Percentiles rank a stretch among this genome's conserved stretches.
These are phyloP conservation scores for Tenthredo livida DNA, from an alignment of 2,888 invertebrate genomes.

Conservation along the genomic window DNA sequence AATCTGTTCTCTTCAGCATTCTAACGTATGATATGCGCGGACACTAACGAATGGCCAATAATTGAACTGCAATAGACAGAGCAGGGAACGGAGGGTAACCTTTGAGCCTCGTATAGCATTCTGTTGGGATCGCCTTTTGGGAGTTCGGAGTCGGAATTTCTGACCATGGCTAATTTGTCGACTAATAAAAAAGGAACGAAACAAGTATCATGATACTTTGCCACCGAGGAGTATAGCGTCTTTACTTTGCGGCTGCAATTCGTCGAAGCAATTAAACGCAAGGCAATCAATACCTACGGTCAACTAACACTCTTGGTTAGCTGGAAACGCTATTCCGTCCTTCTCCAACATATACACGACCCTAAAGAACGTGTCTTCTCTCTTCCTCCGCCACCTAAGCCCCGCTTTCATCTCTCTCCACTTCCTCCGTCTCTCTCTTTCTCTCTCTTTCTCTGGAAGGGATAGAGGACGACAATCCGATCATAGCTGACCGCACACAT, in stretches of 20 bases:
- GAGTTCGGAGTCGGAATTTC: not conserved
- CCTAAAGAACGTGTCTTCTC: slow-evolving; percentile 53
- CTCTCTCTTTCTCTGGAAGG: slow-evolving; percentile 69
- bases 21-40: not conserved
- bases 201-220: slow-evolving; percentile 10
- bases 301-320: slow-evolving; percentile 52
- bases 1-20: not conserved
- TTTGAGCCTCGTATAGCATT: slow-evolving; percentile 62
- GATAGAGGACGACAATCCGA: slow-evolving; percentile 73
- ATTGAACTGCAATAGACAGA: slow-evolving; percentile 55
- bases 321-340: slow-evolving; percentile 49
- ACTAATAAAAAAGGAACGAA: not conserved
- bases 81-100: slow-evolving; percentile 63
- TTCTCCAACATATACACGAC: slow-evolving; percentile 57
- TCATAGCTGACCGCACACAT: slow-evolving; percentile 71
- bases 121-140: not conserved
- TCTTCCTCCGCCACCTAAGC: slow-evolving; percentile 11
- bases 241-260: slow-evolving; percentile 35
- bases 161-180: not conserved
- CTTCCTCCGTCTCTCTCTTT: not conserved
- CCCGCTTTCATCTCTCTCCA: slow-evolving; percentile 3
- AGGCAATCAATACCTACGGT: slow-evolving; percentile 51
- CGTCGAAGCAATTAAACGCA: slow-evolving; percentile 50
- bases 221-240: slow-evolving; percentile 21
- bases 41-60: slow-evolving; percentile 21